A percentile compares a stretch with the other conserved stretches of the same genome.
Evolutionary conservation across 2,888 invertebrate species (phyloP).

Genomic region (Agrotis puta): DNA sequence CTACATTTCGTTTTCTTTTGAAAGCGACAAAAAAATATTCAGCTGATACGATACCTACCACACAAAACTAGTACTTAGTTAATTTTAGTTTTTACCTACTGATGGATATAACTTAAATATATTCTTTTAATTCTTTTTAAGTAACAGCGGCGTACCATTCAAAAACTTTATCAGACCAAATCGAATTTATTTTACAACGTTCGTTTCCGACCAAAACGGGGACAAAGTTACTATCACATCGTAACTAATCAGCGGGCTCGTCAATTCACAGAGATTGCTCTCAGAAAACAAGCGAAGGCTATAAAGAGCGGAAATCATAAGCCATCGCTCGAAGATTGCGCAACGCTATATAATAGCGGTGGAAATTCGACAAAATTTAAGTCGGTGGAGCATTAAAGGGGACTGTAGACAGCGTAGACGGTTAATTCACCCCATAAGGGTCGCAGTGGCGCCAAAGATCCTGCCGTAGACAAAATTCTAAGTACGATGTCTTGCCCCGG

Average conservation of each 20-base stretch:
- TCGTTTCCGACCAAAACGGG: conserved; percentile 37
- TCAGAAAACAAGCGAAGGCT: conserved; percentile 75
- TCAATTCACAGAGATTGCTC: conserved; percentile 63
- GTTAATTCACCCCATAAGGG: conserved; percentile 91
- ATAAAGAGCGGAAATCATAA: conserved; percentile 88
- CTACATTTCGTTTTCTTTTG: conserved; percentile 32
- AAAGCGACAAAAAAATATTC: neutral
- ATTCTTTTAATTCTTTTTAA: neutral
- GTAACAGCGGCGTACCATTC: neutral
- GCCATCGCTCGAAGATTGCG: conserved; percentile 84
- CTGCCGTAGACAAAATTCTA: conserved; percentile 89
- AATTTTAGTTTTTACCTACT: neutral
- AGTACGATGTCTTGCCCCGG: conserved; percentile 81
- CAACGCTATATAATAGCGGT: conserved; percentile 85
- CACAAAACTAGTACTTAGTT: neutral
- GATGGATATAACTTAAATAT: neutral
- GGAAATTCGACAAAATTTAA: conserved; percentile 91
- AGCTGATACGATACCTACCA: neutral
- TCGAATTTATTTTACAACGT: conserved; percentile 51
- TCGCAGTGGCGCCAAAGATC: conserved; percentile 88
- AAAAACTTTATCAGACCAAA: conserved; percentile 37
- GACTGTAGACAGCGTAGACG: conserved; percentile 84
- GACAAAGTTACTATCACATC: conserved; percentile 48
- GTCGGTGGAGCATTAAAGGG: conserved; percentile 89
- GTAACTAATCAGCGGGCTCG: conserved; percentile 66